phyloP scores from a whole-genome alignment of 2,113 vertebrate species.

The Tachysurus vachellii region DNA sequence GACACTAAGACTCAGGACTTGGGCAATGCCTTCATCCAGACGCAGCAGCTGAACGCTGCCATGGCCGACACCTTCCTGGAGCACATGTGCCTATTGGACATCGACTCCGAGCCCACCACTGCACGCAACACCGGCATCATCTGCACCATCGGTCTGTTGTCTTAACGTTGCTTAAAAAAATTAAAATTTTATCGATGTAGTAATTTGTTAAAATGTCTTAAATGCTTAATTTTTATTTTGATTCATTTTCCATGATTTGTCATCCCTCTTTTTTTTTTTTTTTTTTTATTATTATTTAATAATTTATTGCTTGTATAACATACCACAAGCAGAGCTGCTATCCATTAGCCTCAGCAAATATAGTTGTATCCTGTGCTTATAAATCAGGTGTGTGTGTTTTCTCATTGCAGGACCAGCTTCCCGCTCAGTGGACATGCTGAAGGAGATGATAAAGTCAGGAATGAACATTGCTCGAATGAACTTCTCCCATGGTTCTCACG shows the following conservation, averaged over 20 bases:
- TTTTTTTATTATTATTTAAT: neutral
- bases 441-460: conserved; percentile 99
- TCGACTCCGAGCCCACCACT: conserved; percentile 89
- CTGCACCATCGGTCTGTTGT: conserved; percentile 90
- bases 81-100: conserved; percentile 96
- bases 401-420: conserved; percentile 86
- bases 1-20: conserved; percentile 74
- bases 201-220: neutral
- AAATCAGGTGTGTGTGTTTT: neutral
- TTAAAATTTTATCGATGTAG: neutral
- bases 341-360: no score
- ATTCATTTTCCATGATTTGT: no score
- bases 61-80: conserved; percentile 97
- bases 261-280: no score
- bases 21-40: conserved; percentile 92
- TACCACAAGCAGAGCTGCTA: no score
- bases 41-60: conserved; percentile 92
- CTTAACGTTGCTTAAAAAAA: no score
- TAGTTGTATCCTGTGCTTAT: neutral
- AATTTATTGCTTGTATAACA: no score
- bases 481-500: conserved; percentile 95
- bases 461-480: conserved; percentile 98
- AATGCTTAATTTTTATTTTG: neutral
- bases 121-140: conserved; percentile 98
- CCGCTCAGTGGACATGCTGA: conserved; percentile 86